A percentile compares a stretch with the other conserved stretches of the same genome.
Conservation (phyloP, 1,140 invertebrate species). For the Drosophila pectinifera region DNA sequence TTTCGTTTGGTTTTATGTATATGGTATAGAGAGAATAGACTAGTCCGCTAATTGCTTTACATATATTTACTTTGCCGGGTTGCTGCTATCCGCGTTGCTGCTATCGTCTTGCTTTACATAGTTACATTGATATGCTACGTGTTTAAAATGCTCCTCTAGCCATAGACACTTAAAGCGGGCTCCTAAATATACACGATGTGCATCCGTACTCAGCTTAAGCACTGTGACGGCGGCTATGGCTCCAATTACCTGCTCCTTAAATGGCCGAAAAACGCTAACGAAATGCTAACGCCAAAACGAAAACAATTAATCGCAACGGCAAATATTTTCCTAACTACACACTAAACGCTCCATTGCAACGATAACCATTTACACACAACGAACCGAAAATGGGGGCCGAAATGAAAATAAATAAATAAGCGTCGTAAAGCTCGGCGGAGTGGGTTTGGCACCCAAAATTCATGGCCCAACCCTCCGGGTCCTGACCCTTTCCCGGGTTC, state of each 20-base stretch:
- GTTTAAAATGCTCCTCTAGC: slow-evolving; percentile 57
- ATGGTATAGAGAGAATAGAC: slow-evolving; percentile 43
- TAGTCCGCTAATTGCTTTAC: slow-evolving; percentile 76
- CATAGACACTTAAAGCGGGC: slow-evolving; percentile 75
- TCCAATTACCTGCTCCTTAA: not conserved
- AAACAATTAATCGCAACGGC: slow-evolving; percentile 49
- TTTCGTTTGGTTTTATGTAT: slow-evolving; percentile 36
- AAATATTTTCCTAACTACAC: slow-evolving; percentile 77
- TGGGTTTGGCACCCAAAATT: not conserved
- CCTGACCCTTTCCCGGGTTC: slow-evolving; percentile 57
- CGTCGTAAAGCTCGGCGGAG: slow-evolving; percentile 25
- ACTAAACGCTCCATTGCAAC: slow-evolving; percentile 62
- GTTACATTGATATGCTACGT: slow-evolving; percentile 73
- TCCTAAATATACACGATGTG: slow-evolving; percentile 52
- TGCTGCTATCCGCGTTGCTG: slow-evolving; percentile 22
- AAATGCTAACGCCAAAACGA: slow-evolving; percentile 18
- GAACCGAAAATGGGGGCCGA: slow-evolving; percentile 33
- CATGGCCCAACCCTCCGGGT: slow-evolving; percentile 2
- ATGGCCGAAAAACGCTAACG: slow-evolving; percentile 14
- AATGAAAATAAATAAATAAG: slow-evolving; percentile 57
- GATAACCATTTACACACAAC: slow-evolving; percentile 64
- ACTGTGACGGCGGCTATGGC: slow-evolving; percentile 16
- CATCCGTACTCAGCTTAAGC: slow-evolving; percentile 32
- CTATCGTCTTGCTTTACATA: slow-evolving; percentile 60
- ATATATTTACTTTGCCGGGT: slow-evolving; percentile 74